Evolutionary conservation across 2,888 invertebrate genomes (phyloP).

Genomic region (Athalia cordata): DNA sequence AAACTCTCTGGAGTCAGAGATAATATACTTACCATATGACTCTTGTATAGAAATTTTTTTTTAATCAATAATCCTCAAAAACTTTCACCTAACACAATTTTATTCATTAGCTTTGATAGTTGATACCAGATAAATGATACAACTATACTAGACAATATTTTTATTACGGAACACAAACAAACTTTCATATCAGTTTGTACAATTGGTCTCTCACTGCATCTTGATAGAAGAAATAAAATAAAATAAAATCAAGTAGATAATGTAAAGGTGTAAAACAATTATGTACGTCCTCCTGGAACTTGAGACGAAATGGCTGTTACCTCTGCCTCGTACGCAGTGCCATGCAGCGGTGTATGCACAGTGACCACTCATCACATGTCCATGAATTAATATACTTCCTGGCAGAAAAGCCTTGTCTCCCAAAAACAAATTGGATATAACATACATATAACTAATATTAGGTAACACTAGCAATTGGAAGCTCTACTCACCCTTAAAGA

Average conservation of each 20-base stretch:
- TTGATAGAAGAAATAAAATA: constrained; percentile 33
- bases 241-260: constrained; percentile 38
- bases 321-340: constrained; percentile 28
- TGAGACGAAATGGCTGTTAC: constrained; percentile 37
- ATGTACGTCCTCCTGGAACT: constrained; percentile 34
- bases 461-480: constrained; percentile 21
- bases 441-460: constrained; percentile 21
- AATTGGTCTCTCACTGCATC: background rate
- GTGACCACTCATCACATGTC: constrained; percentile 8
- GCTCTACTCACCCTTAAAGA: constrained; percentile 21
- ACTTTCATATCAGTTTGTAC: background rate
- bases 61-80: background rate
- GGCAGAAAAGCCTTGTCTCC: constrained; percentile 37
- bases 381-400: constrained; percentile 37
- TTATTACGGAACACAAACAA: background rate
- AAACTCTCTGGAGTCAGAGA: background rate
- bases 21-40: background rate
- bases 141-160: background rate
- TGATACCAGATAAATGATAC: constrained; percentile 15
- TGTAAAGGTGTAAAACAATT: background rate
- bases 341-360: constrained; percentile 12
- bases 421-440: constrained; percentile 15
- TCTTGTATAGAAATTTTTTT: background rate
- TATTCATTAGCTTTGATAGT: constrained; percentile 15
- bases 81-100: constrained; percentile 10